Base-by-base conservation (phyloP, 2,888 invertebrate species). In the Diarsia mendica region DNA sequence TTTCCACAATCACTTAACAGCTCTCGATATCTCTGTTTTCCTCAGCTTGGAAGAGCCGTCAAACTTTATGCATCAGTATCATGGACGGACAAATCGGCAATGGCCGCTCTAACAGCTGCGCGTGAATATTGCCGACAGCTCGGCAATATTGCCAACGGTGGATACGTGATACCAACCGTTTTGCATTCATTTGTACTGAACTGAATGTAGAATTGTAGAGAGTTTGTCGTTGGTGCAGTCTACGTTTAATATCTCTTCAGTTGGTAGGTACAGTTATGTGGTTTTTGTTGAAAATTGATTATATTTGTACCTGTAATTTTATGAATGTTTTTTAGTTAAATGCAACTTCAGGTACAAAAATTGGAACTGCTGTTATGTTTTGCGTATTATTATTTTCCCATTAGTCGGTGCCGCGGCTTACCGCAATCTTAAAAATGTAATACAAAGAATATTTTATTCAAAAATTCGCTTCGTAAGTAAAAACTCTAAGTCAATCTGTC, bases 121-220 rank as follows among this genome's bases (percentile, higher is more conserved):
- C 9, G 46, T 82, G 67, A 68, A 66, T 68, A 71, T 58, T n/a
- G 49, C 55, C 49, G 49, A 46, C 49, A 23, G 55, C 28, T 58
- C 28, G n/a, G 15, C 10, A 15, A 44, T 58, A 73, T 53, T 70
- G 64, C 60, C 23, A 49, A 49, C 28, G 23, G 68, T 53, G 13
- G 33, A 58, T 11, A 44, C 46, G 55, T 48, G 48, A 23, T 51
- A 8, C 65, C 15, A 70, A 67, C 61, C 46, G 60, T 60, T 75
- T 60, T 71, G 65, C 65, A 72, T 82, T 71, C 39, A 69, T 72
- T 70, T 55, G n/a, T 0, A 20, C 49, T 72, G 65, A 67, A 15
- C n/a, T 67, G 72, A 73, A 85, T 84, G 48, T 48, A 33, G n/a
- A 69, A 73, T 82, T 84, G 48, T 48, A 33, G n/a, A 69, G 70